phyloP scores from a whole-genome alignment of 2,113 vertebrate species.

The Procavia capensis region DNA sequence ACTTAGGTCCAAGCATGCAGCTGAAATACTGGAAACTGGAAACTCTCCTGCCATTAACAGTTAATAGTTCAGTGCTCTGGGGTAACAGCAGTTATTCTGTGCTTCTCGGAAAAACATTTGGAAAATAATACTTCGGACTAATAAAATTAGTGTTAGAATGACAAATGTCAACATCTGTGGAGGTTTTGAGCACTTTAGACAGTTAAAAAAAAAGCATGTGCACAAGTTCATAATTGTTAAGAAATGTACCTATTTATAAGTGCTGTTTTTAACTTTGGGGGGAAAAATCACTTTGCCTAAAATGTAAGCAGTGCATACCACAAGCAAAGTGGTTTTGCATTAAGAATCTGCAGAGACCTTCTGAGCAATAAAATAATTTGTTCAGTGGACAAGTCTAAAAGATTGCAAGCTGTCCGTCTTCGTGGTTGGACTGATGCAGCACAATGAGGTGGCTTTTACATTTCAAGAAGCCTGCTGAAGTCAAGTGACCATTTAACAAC shows the following conservation, averaged over 20 bases:
- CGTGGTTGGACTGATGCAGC: slow-evolving; percentile 34
- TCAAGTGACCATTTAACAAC: slow-evolving; percentile 52
- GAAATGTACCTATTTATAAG: neutral
- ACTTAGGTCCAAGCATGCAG: neutral
- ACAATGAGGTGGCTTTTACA: slow-evolving; percentile 30
- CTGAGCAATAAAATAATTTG: slow-evolving; percentile 82
- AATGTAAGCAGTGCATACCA: slow-evolving; percentile 72
- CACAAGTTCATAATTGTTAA: slow-evolving; percentile 13
- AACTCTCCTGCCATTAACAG: slow-evolving; percentile 55
- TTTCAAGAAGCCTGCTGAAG: slow-evolving; percentile 45
- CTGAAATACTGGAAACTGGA: neutral
- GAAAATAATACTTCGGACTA: slow-evolving; percentile 62
- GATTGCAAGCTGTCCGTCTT: slow-evolving; percentile 77
- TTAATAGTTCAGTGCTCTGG: slow-evolving; percentile 28
- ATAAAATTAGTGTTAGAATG: slow-evolving; percentile 76
- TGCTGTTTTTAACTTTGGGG: slow-evolving; percentile 51
- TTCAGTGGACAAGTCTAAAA: slow-evolving; percentile 67
- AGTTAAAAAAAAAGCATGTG: slow-evolving; percentile 23
- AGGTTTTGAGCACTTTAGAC: neutral
- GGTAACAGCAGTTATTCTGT: slow-evolving; percentile 59
- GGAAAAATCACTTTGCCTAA: slow-evolving; percentile 71
- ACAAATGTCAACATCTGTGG: slow-evolving; percentile 44
- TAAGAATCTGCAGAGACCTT: slow-evolving; percentile 81
- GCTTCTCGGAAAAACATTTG: slow-evolving; percentile 71
- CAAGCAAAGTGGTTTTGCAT: slow-evolving; percentile 80